Evolutionary conservation across 2,113 vertebrate genomes (phyloP), one percentile per base, ranked within the genome.

Genomic region (Dipodomys merriami): DNA sequence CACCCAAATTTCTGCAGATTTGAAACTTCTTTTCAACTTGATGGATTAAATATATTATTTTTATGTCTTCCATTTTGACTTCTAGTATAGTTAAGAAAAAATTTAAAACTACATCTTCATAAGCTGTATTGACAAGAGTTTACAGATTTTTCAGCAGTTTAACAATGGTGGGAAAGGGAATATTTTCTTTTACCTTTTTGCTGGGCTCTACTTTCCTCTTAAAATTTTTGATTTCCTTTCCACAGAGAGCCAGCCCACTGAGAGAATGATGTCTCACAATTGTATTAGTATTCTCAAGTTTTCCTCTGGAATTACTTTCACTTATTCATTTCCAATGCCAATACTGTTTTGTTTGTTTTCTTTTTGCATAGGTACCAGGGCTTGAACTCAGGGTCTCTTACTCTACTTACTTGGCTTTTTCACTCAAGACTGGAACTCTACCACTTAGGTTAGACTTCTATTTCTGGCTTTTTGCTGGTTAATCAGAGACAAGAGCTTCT

Each of bases 281-380:
- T 53, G 9, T 81, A 22, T 39, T 15, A 33, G 35, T 35, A 13
- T 1, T 69, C 29, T 46, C 16, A 10, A 46, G 4, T 57, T 89
- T 89, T 68, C 9, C 27, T 69, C 69, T 64, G 49, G 15, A 72
- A 74, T 85, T 74, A 78, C 76, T 88, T 65, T 91, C 33, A 82
- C 16, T 35, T 86, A 53, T 77, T 78, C 22, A 93, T 69, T 93
- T 87, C 8, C 35, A 84, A 91, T 77, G 67, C 18, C 7, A 33
- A 79, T 69, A 83, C 84, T 82, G 1, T 71, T 64, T 83, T 64
- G 80, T 46, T 49, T 53, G 23, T 74, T 6, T 68, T 6, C 13
- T 73, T 72, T 64, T 57, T 57, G 53, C 53, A 57, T 19, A 4
- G 53, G 53, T 57, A 57, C 53, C 15, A 13, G 4, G 53, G 53